phyloP scores from a whole-genome alignment of 2,797 vertebrate genomes.

The Podarcis lilfordi region DNA sequence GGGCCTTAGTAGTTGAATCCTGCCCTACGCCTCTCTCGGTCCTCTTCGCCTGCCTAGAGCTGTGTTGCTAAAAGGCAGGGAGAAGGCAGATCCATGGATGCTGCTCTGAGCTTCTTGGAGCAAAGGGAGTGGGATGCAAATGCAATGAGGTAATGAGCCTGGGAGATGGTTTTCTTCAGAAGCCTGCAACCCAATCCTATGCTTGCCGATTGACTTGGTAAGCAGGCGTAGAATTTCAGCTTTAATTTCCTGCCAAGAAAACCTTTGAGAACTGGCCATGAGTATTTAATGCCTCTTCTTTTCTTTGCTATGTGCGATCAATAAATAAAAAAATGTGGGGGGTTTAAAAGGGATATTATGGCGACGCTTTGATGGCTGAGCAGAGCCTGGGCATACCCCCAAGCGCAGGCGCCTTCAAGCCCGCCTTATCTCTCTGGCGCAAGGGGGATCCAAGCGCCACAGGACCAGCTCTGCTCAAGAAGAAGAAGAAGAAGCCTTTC shows the following conservation, averaged over 20 bases:
- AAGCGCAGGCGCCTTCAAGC: no score
- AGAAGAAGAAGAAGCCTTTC: accelerated
- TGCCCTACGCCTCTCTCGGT: no score
- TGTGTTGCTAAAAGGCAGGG: background rate
- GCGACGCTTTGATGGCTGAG: background rate
- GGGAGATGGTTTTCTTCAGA: background rate
- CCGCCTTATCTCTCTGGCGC: background rate
- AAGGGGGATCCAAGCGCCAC: background rate
- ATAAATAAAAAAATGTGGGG: no score
- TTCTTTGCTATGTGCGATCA: background rate
- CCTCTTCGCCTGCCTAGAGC: no score
- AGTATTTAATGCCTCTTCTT: background rate
- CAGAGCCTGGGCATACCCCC: background rate
- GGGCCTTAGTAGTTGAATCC: no score
- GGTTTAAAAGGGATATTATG: no score
- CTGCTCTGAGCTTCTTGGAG: background rate
- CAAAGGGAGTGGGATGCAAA: background rate
- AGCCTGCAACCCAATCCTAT: background rate
- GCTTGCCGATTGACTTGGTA: background rate
- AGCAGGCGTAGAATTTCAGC: background rate
- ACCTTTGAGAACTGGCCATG: background rate
- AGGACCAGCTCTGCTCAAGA: background rate
- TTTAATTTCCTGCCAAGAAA: background rate
- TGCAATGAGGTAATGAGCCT: no score
- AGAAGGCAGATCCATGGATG: background rate